phyloP scores from a whole-genome alignment of 2,113 vertebrate genomes.

The Ictalurus punctatus region DNA sequence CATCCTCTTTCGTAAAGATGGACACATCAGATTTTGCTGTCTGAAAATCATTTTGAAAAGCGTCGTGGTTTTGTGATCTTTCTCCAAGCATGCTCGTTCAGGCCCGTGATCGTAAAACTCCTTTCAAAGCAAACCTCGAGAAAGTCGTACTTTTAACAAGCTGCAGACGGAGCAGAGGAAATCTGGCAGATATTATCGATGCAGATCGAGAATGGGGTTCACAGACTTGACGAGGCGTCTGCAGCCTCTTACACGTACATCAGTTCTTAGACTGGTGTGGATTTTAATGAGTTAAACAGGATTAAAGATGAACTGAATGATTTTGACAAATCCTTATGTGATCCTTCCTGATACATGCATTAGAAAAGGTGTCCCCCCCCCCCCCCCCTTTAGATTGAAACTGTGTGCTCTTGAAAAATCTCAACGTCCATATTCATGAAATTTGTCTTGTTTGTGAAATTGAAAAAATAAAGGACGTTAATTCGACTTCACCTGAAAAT shows the following conservation, averaged over 20 bases:
- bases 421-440: slow-evolving; percentile 10
- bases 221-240: background rate
- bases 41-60: background rate
- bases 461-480: slow-evolving; percentile 36
- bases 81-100: slow-evolving; percentile 31
- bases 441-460: slow-evolving; percentile 45
- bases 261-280: background rate
- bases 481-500: slow-evolving; percentile 44
- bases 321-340: slow-evolving; percentile 1
- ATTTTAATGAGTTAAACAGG: slow-evolving; percentile 1
- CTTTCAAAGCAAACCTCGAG: background rate
- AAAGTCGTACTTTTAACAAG: background rate
- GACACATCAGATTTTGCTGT: background rate
- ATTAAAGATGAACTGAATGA: background rate
- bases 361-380: background rate
- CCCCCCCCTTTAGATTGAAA: background rate
- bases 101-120: background rate
- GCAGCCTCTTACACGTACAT: background rate
- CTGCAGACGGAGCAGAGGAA: background rate
- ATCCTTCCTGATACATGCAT: slow-evolving; percentile 31
- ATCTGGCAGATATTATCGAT: background rate
- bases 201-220: background rate
- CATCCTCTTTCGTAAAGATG: background rate
- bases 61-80: background rate
- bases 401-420: slow-evolving; percentile 25